phyloP scores from a whole-genome alignment of 2,888 invertebrate genomes.

The Drosophila percnosoma region DNA sequence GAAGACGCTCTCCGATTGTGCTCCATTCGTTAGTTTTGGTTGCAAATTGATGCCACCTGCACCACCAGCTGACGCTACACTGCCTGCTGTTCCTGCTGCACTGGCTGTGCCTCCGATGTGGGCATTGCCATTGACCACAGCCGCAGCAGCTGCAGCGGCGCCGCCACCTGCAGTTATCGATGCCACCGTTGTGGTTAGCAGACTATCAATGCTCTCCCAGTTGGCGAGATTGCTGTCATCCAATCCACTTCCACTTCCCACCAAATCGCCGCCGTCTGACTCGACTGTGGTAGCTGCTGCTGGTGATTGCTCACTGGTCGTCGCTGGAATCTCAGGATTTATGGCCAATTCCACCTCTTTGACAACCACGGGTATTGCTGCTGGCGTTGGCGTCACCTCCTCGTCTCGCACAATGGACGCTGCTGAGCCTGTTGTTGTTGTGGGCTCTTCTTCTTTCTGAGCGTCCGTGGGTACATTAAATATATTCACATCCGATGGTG shows the following conservation, averaged over 20 bases:
- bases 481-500: conserved; percentile 69
- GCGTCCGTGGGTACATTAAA: conserved; percentile 56
- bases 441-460: conserved; percentile 33
- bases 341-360: conserved; percentile 30
- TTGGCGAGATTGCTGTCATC: conserved; percentile 60
- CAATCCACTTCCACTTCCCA: conserved; percentile 50
- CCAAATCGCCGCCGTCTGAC: conserved; percentile 33
- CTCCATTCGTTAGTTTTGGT: conserved; percentile 80
- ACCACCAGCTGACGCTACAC: conserved; percentile 10
- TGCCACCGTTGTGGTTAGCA: conserved; percentile 77
- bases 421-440: conserved; percentile 25
- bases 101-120: conserved; percentile 29
- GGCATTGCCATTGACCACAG: conserved; percentile 69
- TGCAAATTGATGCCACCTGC: conserved; percentile 63
- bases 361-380: conserved; percentile 14
- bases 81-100: conserved; percentile 17
- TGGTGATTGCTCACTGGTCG: conserved; percentile 7
- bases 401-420: conserved; percentile 13
- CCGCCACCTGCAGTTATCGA: conserved; percentile 62
- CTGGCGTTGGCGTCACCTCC: conserved; percentile 1
- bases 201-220: conserved; percentile 83
- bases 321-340: conserved; percentile 3
- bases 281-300: conserved; percentile 26
- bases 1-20: conserved; percentile 97
- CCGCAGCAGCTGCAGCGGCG: conserved; percentile 60